Evolutionary conservation across 2,888 invertebrate species (phyloP).

Genomic region (Caenorhabditis uteleia): DNA sequence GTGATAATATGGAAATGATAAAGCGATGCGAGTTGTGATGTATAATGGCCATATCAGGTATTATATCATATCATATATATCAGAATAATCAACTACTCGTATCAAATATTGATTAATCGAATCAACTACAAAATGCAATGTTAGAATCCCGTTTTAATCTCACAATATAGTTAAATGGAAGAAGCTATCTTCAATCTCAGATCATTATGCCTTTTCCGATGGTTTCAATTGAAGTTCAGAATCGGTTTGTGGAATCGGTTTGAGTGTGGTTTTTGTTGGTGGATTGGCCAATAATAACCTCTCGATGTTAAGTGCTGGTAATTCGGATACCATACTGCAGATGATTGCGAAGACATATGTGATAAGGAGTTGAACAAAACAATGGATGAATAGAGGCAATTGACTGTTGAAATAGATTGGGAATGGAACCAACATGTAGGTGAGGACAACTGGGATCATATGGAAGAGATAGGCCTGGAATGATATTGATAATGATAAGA

Average conservation of each 20-base stretch:
- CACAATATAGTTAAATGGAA: slow-evolving; percentile 4
- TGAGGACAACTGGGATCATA: slow-evolving; percentile 69
- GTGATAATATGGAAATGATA: too few relatives aligned
- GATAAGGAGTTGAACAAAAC: slow-evolving; percentile 62
- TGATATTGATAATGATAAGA: background rate
- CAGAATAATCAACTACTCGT: background rate
- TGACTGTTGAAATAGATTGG: slow-evolving; percentile 62
- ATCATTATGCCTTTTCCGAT: slow-evolving; percentile 27
- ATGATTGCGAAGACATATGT: slow-evolving; percentile 60
- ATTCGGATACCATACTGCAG: slow-evolving; percentile 62
- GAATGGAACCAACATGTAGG: slow-evolving; percentile 66
- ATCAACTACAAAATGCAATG: too few relatives aligned
- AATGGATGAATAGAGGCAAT: slow-evolving; percentile 61
- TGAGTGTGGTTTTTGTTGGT: slow-evolving; percentile 51
- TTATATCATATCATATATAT: too few relatives aligned
- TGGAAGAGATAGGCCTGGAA: slow-evolving; percentile 67
- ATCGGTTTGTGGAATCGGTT: slow-evolving; percentile 58
- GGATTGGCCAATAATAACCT: slow-evolving; percentile 53
- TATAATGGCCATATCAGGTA: too few relatives aligned
- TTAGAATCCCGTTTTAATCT: slow-evolving; percentile 25
- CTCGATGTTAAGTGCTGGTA: slow-evolving; percentile 68
- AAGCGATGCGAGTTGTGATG: too few relatives aligned
- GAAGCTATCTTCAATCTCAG: background rate
- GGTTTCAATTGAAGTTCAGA: slow-evolving; percentile 62
- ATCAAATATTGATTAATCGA: too few relatives aligned